phyloP scores from a whole-genome alignment of 2,797 vertebrate species.

The Myotis vivesi region DNA sequence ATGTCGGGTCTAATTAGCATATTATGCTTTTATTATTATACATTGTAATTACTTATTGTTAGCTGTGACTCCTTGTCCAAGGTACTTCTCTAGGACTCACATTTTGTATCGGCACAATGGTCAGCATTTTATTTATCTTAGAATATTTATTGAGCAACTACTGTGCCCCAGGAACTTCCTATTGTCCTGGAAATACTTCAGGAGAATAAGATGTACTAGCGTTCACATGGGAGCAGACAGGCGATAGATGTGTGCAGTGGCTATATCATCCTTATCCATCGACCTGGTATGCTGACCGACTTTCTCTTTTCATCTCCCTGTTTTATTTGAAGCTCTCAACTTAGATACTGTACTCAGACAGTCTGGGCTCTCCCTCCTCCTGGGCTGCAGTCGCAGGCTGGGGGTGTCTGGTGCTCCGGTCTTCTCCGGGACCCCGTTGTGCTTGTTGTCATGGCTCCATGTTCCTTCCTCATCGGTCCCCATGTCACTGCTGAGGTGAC shows the following conservation, averaged over 20 bases:
- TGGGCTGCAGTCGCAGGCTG: neutral
- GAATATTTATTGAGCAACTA: neutral
- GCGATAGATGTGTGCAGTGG: neutral
- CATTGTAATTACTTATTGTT: neutral
- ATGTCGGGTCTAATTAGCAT: no score
- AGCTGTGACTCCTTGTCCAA: neutral
- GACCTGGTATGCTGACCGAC: no score
- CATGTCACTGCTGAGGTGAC: rapidly evolving
- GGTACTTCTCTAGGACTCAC: neutral
- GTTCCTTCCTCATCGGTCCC: neutral
- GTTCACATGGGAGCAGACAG: neutral
- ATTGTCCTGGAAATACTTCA: neutral
- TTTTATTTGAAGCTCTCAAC: neutral
- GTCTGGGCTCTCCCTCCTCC: neutral
- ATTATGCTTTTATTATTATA: no score
- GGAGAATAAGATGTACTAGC: neutral
- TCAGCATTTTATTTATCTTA: neutral
- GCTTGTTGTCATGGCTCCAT: neutral
- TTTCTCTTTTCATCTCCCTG: neutral
- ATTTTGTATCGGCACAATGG: rapidly evolving
- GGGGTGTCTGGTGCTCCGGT: neutral
- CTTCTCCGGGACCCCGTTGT: neutral
- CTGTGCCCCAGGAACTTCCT: neutral
- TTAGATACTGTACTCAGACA: neutral
- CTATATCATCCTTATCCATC: neutral